A percentile compares a stretch with the other conserved stretches of the same genome.
Evolutionary conservation across 2,888 invertebrate genomes (phyloP).

Genomic region (Darwinula stevensoni): DNA sequence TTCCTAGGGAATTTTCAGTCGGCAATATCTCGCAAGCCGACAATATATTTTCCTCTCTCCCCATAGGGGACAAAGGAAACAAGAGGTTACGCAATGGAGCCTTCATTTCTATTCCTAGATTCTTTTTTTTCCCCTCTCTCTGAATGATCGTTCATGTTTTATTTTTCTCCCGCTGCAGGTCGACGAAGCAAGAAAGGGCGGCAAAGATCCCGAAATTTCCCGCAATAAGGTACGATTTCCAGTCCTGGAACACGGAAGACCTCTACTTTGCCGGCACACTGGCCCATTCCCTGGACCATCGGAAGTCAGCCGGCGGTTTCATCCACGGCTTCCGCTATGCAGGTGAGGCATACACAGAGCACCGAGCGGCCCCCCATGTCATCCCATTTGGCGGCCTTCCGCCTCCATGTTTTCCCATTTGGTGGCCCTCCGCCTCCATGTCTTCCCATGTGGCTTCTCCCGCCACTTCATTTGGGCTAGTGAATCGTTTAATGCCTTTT

Average conservation of each 20-base stretch:
- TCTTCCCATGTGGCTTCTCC: background rate
- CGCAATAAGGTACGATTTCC: constrained; percentile 15
- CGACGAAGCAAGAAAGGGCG: constrained; percentile 7
- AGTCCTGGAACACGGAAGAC: constrained; percentile 14
- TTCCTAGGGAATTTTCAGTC: no score
- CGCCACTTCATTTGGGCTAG: no score
- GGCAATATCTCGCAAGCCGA: no score
- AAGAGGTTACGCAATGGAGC: no score
- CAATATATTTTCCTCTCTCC: no score
- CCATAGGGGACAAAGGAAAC: no score
- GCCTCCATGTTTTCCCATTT: background rate
- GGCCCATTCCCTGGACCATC: constrained; percentile 18
- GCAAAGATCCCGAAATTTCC: constrained; percentile 15
- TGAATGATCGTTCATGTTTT: no score
- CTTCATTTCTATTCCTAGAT: no score
- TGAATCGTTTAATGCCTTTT: no score
- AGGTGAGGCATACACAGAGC: constrained; percentile 14
- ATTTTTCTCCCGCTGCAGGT: constrained; percentile 9
- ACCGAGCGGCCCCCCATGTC: background rate
- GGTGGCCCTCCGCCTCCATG: background rate
- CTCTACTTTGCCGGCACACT: constrained; percentile 17
- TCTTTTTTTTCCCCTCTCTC: no score
- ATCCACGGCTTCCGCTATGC: constrained; percentile 21
- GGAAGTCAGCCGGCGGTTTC: constrained; percentile 20
- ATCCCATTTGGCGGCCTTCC: background rate